Evolutionary conservation across 2,797 vertebrate species (phyloP), one percentile per base, ranked within the genome.

Genomic region (Clarias fuscus): DNA sequence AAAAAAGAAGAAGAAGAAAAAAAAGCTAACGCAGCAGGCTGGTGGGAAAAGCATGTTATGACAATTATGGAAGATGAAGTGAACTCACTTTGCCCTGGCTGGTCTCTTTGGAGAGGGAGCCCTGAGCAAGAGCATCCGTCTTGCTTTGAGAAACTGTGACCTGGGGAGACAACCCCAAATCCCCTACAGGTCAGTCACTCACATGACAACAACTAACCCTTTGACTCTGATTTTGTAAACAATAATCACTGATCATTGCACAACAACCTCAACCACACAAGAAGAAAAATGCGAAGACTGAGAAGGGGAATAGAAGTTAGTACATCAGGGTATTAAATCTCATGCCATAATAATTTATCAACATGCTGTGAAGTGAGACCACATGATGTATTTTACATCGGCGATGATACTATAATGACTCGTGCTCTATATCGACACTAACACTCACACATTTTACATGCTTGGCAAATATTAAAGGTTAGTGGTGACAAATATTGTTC

Each of bases 11-110:
- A 13, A 89, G 80, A 86, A 17, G 86, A 82, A 59, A 58, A 70
- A 30, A 6, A n/a, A 62, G 65, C 67, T 61, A 67, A 61, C 73
- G 53, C 43, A 83, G 73, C 64, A 73, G 18, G 82, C 61, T 75
- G 56, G 76, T 78, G 4, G 53, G 7, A 61, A 64, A 24, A 43
- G 22, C 40, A 43, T 40, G 20, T 30, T 43, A 48, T 80, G 48
- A 64, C 14, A 22, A 76, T 20, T 78, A 71, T 83, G 85, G 67
- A 77, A 62, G 71, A 82, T 90, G 91, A 85, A 77, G 89, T 91
- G 92, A 89, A 96, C 95, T 96, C 95, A 96, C 95, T 95, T 95
- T 95, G 92, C 90, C 91, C 93, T 93, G 94, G 94, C 92, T 94
- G 73, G 88, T 92, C 58, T 95, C 95, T 95, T 94, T 96, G 93